A percentile compares a stretch with the other conserved stretches of the same genome.
Evolutionary conservation across 2,797 vertebrate species (phyloP).

Genomic region (Cyclura pinguis): DNA sequence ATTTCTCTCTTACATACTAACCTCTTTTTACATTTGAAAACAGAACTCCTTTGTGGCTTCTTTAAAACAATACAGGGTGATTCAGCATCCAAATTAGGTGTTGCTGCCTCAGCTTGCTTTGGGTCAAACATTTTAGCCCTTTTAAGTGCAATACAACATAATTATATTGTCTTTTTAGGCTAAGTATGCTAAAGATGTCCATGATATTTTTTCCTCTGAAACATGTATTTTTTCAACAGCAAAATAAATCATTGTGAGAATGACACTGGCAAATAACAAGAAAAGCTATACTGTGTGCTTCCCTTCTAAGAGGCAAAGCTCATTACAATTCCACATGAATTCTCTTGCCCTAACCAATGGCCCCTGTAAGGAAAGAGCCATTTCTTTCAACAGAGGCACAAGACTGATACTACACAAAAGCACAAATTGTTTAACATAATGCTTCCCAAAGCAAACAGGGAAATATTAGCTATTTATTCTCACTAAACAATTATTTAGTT

Average conservation of each 20-base stretch:
- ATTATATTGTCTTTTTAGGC: not conserved
- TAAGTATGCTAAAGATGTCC: not conserved
- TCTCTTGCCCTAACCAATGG: constrained; percentile 28
- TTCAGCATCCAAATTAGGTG: not conserved
- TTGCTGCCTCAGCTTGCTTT: not conserved
- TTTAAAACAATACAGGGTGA: constrained; percentile 15
- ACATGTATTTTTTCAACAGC: not conserved
- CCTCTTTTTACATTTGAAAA: not conserved
- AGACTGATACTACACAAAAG: not conserved
- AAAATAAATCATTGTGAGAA: not conserved
- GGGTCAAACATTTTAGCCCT: not conserved
- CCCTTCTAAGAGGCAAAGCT: constrained; percentile 6
- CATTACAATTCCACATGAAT: constrained; percentile 41
- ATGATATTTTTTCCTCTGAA: not conserved
- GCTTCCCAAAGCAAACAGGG: not conserved
- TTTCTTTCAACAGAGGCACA: not conserved
- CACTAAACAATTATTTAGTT: not conserved
- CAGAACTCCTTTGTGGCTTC: not conserved
- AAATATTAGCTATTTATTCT: not conserved
- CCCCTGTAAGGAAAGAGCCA: not conserved
- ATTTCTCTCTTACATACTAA: not conserved
- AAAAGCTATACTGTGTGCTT: rapidly evolving
- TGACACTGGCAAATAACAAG: not conserved
- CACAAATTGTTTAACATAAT: not conserved
- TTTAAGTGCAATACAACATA: not conserved